Evolutionary conservation across 2,888 invertebrate genomes (phyloP).

Genomic region (Phorcus lineatus): DNA sequence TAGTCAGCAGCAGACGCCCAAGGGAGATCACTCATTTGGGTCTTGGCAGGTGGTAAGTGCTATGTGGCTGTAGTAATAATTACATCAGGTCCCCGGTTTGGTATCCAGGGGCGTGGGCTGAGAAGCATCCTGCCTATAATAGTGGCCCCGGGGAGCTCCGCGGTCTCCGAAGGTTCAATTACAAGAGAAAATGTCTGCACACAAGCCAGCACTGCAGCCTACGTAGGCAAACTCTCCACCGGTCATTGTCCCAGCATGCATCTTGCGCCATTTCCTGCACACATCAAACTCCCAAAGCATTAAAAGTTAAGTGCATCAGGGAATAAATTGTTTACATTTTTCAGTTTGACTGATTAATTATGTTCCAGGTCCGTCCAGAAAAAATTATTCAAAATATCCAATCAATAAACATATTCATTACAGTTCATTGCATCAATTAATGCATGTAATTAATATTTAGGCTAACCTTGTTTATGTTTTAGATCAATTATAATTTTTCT

Average conservation of each 20-base stretch:
- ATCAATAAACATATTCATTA: no score
- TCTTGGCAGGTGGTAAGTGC: constrained; percentile 44
- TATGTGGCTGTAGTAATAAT: constrained; percentile 38
- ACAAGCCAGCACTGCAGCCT: background rate
- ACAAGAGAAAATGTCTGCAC: constrained; percentile 21
- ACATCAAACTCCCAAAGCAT: background rate
- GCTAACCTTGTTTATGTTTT: no score
- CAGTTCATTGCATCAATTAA: no score
- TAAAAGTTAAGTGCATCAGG: background rate
- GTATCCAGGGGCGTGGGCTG: background rate
- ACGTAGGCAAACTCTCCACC: background rate
- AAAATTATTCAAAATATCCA: no score
- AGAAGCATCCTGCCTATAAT: constrained; percentile 25
- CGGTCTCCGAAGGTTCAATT: constrained; percentile 23
- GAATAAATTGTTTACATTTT: background rate
- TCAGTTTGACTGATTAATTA: no score
- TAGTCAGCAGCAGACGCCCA: constrained; percentile 40
- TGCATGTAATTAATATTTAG: no score
- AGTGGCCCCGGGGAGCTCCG: constrained; percentile 9
- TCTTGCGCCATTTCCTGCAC: background rate
- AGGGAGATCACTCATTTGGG: constrained; percentile 43
- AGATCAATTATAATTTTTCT: no score
- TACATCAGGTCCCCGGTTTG: constrained; percentile 34
- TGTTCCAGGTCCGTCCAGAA: no score
- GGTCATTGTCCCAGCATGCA: background rate